phyloP scores from a whole-genome alignment of 2,797 vertebrate species.

The Moxostoma hubbsi region DNA sequence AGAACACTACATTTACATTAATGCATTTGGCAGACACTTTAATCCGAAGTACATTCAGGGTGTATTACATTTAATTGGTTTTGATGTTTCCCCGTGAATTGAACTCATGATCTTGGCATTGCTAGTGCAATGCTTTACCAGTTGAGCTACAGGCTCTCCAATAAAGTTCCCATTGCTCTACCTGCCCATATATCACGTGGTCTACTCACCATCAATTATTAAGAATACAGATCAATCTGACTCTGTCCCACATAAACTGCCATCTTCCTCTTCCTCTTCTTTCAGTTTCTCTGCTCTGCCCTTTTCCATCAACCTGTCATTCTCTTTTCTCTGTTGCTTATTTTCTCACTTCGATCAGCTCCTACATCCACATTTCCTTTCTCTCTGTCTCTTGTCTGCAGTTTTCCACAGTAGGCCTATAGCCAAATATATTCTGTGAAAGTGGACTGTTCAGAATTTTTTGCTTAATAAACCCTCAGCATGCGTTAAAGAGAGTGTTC shows the following conservation, averaged over 20 bases:
- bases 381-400: constrained; percentile 24
- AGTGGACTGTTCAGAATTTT: constrained; percentile 51
- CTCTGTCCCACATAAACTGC: constrained; percentile 19
- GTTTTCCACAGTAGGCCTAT: constrained; percentile 37
- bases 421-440: constrained; percentile 47
- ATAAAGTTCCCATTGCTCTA: neutral
- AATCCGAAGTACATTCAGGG: no score
- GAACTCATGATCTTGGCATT: no score
- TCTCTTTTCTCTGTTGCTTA: constrained; percentile 19
- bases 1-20: neutral
- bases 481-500: constrained; percentile 13
- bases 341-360: constrained; percentile 28
- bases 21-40: no score
- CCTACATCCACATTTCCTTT: constrained; percentile 12
- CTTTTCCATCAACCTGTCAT: constrained; percentile 19
- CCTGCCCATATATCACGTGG: constrained; percentile 25
- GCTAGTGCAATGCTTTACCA: neutral
- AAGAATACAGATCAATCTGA: constrained; percentile 1
- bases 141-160: neutral
- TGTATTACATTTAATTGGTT: no score
- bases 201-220: neutral
- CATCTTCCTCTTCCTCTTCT: neutral
- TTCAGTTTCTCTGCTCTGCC: neutral
- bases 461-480: constrained; percentile 53
- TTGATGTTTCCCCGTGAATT: no score